Percentiles rank a stretch among this genome's conserved stretches.
These are phyloP conservation scores for Lycaon pictus DNA, from an alignment of 2,113 vertebrate species.

Conservation along the genomic window DNA sequence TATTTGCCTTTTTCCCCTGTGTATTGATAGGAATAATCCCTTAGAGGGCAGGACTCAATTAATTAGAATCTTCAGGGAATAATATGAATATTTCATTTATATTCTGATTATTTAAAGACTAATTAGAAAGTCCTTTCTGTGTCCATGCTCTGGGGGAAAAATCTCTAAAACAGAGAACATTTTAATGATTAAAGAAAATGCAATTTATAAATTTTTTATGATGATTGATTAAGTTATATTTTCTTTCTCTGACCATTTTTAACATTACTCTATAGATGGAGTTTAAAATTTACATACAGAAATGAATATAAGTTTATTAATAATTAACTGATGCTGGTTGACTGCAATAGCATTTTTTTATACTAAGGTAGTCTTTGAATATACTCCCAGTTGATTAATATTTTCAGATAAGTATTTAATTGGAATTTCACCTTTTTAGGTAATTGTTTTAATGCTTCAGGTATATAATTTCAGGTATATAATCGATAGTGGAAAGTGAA, in stretches of 20 bases:
- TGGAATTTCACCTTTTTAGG: background rate
- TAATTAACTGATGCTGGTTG: conserved; percentile 39
- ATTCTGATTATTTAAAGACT: conserved; percentile 55
- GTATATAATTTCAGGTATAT: background rate
- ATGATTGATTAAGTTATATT: conserved; percentile 21
- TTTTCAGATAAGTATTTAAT: conserved; percentile 51
- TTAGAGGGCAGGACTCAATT: background rate
- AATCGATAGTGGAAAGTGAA: background rate
- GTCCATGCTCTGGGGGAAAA: background rate
- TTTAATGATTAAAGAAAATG: background rate
- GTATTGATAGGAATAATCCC: background rate
- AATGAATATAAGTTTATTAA: background rate
- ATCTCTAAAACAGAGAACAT: background rate
- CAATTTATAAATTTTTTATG: conserved; percentile 34
- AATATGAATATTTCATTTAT: conserved; percentile 14
- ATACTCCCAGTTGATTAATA: background rate
- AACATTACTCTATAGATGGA: background rate
- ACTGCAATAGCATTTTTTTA: background rate
- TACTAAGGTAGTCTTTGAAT: background rate
- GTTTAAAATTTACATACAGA: background rate
- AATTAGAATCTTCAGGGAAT: conserved; percentile 12
- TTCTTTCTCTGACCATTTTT: background rate
- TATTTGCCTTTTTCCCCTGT: background rate
- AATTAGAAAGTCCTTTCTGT: conserved; percentile 39
- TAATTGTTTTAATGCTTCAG: background rate